A percentile compares a stretch with the other conserved stretches of the same genome.
Evolutionary conservation across 1,140 invertebrate genomes (phyloP).

Genomic region (Temnothorax longispinosus): DNA sequence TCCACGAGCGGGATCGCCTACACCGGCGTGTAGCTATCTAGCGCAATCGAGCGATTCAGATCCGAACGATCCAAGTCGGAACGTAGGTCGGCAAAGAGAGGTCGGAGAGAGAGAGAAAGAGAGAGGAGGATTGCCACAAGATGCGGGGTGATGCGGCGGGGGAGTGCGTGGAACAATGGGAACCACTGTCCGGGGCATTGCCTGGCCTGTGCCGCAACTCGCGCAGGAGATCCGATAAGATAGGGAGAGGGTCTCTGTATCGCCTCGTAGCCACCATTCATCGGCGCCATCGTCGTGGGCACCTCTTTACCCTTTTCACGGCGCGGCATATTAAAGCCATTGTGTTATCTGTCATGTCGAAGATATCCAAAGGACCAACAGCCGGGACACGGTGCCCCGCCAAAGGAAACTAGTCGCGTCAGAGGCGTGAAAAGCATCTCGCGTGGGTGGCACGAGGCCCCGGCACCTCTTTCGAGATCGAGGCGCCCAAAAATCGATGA

Average conservation of each 20-base stretch:
- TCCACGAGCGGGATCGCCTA: constrained; percentile 28
- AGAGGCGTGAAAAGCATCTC: constrained; percentile 79
- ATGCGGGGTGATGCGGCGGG: constrained; percentile 33
- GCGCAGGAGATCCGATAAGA: constrained; percentile 78
- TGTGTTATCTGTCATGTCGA: constrained; percentile 80
- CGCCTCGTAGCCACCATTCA: constrained; percentile 70
- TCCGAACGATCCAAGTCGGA: constrained; percentile 28
- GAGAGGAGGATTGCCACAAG: not conserved
- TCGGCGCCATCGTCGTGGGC: constrained; percentile 72
- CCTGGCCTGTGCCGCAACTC: constrained; percentile 64
- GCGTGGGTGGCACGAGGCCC: constrained; percentile 77
- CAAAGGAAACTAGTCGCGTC: constrained; percentile 79
- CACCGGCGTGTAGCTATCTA: constrained; percentile 42
- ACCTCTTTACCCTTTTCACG: constrained; percentile 80
- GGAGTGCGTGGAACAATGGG: constrained; percentile 75
- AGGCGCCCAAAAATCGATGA: constrained; percentile 50
- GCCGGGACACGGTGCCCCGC: constrained; percentile 64
- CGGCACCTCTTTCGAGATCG: constrained; percentile 36
- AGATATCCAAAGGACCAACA: constrained; percentile 80
- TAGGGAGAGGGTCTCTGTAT: constrained; percentile 68
- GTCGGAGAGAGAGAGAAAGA: constrained; percentile 18
- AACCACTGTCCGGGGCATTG: constrained; percentile 76
- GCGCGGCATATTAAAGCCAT: constrained; percentile 80
- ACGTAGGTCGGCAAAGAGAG: constrained; percentile 26
- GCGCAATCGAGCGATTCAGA: constrained; percentile 45